Evolutionary conservation across 2,113 vertebrate genomes (phyloP), one percentile per base, ranked within the genome.

Genomic region (Apteryx owenii): DNA sequence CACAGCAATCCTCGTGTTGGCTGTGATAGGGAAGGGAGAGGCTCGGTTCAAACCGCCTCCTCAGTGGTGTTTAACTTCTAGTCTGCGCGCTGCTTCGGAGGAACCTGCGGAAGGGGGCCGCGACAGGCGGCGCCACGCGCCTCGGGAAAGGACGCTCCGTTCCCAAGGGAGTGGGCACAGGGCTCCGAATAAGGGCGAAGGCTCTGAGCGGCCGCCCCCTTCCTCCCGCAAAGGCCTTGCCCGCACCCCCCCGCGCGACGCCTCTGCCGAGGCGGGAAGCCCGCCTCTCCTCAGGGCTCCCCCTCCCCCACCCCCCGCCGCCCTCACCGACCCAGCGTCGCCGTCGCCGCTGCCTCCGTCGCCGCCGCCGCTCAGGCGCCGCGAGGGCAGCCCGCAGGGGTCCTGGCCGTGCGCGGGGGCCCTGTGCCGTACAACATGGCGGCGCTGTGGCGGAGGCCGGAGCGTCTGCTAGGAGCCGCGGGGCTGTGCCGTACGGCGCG

Each of bases 341-440:
- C 19, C 40, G 15, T 77, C 23, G 36, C 61, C 36, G 36, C n/a
- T 33, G 20, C 60, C 33, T 5, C 60, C 60, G 60, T 7, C 6
- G 17, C 19, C 61, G 22, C n/a, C 26, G 85, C 54, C 54, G 4
- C 17, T 95, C 95, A 95, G 95, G 96, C 94, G 77, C 89, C 16
- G 50, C 25, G 1, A 20, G 15, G 96, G 1, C 95, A 86, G 40
- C 88, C 69, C 40, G 16, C 40, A 5, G 54, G 70, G 95, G 95
- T 70, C 96, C 89, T 97, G 58, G 18, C 54, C 1, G 3, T 15
- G n/a, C 28, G 53, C 28, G 36, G 31, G 26, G 76, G 78, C 48
- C 53, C 56, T 17, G 16, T 95, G 83, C 97, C 96, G 96, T 97
- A 97, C 97, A 95, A 87, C 80, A 97, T 97, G 97, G 97, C 97